Evolutionary conservation across 2,797 vertebrate species (phyloP), one percentile per base, ranked within the genome.

Genomic region (Falco naumanni): DNA sequence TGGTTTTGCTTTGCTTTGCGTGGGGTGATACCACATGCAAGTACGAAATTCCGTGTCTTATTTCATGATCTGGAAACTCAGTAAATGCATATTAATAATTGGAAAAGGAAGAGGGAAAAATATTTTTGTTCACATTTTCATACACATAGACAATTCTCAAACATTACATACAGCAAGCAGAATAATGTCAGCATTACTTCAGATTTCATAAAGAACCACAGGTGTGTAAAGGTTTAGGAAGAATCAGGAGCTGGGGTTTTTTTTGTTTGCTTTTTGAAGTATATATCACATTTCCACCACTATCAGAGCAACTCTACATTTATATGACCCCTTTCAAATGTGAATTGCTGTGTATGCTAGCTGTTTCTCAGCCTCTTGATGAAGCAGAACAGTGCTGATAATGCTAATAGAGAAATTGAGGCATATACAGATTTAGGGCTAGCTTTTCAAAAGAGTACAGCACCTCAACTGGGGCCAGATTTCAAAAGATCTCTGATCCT

Each of bases 401-500:
- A 95, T 88, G 72, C 82, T 94, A 92, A 88, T 86, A 89, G 92
- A 93, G 92, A 96, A 94, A 96, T 88, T 90, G 91, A 92, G 90
- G 87, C 79, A 91, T 88, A 63, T 69, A 92, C 87, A 79, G 47
- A 86, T 96, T 96, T 93, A 96, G 87, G 94, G 63, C 39, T 72
- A 82, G 72, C 79, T 92, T 96, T 96, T 96, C 90, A 81, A 92
- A 94, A 91, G 90, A 95, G 56, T 5, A 1, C 72, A 93, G 84
- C 70, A 84, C 82, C 93, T 65, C 89, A 93, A 95, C 93, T 89
- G 72, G 43, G 90, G 59, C 76, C 78, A 90, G 82, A 94, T 97
- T 96, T 97, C 92, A 95, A 96, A 96, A 96, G 92, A 96, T 96
- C 90, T 95, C 78, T 92, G 94, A 93, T 95, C 89, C 90, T 96